Evolutionary conservation across 2,797 vertebrate genomes (phyloP).

Genomic region (Alauda arvensis): DNA sequence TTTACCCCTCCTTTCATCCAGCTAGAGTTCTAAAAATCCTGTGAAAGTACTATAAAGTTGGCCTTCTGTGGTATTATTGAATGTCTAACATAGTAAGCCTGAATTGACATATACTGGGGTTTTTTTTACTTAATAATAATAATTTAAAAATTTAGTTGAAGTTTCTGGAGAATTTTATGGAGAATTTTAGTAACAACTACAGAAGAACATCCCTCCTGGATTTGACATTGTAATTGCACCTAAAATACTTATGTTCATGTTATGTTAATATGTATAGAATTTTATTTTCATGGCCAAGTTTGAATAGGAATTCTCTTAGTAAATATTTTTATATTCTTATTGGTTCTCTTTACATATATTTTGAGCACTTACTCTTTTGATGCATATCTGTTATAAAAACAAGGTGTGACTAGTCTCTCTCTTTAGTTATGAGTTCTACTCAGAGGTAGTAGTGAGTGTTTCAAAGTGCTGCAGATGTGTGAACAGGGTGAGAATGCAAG

Average conservation of each 20-base stretch:
- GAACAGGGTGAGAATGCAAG: not conserved
- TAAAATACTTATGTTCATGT: not conserved
- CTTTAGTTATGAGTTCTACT: not conserved
- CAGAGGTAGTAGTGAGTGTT: not conserved
- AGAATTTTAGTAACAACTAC: not conserved
- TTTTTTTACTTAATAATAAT: not conserved
- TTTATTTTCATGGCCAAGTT: not conserved
- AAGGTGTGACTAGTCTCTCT: not conserved
- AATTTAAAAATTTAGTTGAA: not conserved
- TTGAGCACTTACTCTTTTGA: not conserved
- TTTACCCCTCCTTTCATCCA: conserved; percentile 6
- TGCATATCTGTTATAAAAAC: not conserved
- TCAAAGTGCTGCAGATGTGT: not conserved
- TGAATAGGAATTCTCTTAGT: not conserved
- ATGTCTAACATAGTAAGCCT: not conserved
- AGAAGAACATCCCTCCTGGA: not conserved
- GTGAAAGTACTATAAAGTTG: not conserved
- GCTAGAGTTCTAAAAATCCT: conserved; percentile 36
- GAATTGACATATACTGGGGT: not conserved
- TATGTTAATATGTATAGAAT: not conserved
- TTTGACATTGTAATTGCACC: not conserved
- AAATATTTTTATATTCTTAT: not conserved
- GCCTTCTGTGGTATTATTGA: not conserved
- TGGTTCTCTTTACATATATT: not conserved
- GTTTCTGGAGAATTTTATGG: not conserved